Conservation (phyloP, 2,888 invertebrate species). For the Cancer borealis region DNA sequence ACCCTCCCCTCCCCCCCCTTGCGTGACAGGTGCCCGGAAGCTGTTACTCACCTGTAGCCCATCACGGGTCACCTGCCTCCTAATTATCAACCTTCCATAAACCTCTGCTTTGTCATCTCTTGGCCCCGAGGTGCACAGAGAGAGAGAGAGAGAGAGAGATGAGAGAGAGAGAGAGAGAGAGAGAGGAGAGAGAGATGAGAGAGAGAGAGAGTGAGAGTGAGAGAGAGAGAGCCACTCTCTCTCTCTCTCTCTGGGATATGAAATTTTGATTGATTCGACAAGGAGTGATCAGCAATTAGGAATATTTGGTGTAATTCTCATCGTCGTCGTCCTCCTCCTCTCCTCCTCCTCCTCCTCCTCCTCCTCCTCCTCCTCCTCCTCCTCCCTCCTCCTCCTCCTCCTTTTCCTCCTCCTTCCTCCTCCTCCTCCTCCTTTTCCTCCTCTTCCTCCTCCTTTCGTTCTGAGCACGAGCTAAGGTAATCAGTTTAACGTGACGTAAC, state of each 20-base stretch:
- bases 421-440: constrained; percentile 27
- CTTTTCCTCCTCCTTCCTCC: constrained; percentile 25
- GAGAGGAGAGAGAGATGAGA: constrained; percentile 6
- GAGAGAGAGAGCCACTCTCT: too few relatives aligned
- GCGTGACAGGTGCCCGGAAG: too few relatives aligned
- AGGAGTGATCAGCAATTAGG: background rate
- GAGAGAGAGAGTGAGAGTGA: background rate
- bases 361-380: background rate
- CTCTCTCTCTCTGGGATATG: too few relatives aligned
- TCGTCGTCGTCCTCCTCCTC: background rate
- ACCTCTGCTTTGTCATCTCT: background rate
- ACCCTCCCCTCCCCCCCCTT: background rate
- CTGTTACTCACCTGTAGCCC: too few relatives aligned
- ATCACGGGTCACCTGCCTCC: constrained; percentile 1
- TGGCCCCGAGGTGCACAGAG: background rate
- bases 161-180: constrained; percentile 21
- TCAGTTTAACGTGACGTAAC: background rate
- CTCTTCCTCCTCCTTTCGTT: constrained; percentile 16
- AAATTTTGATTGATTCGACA: too few relatives aligned
- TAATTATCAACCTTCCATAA: background rate
- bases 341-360: background rate
- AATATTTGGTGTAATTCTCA: background rate
- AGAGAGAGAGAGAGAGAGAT: constrained; percentile 29
- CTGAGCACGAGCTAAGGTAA: constrained; percentile 27
- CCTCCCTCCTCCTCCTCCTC: constrained; percentile 34